Evolutionary conservation across 2,888 invertebrate species (phyloP), one percentile per base, ranked within the genome.

Genomic region (Sipha maydis): DNA sequence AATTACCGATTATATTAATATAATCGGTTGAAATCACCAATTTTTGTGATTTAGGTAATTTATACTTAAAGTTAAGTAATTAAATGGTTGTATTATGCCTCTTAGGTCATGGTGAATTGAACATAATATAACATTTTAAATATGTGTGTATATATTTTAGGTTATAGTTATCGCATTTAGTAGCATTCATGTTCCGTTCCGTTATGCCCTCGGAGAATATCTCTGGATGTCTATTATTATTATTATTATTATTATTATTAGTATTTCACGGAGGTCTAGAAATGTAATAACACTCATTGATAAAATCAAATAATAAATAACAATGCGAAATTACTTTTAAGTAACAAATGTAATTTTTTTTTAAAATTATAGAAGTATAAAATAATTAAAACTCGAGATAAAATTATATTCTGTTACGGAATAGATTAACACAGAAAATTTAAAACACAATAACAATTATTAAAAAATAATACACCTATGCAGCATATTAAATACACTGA

Each of bases 191-290:
- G 77, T 67, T 77, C 77, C 48, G 77, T 76, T 67, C 77, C 75
- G 85, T 85, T 85, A 77, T 85, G 85, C 85, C 85, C 85, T 85
- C 77, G 85, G 77, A 85, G 85, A 82, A 48, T 67, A 85, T 31
- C 28, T 84, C 56, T 76, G 61, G 84, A 84, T 3, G n/a, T 61
- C 34, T 75, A 76, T 76, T 61, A 76, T 84, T 75, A 75, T 75
- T 75, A 48, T 34, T 73, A 83, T 73, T 73, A n/a, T 76, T 41
- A 67, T 67, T 69, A 82, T 41, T 21, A 61, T 61, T 61, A 25
- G 17, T 75, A 48, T 48, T 48, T 1, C 41, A 77, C 61, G 38
- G 61, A 21, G 56, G 38, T 84, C 67, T 67, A 85, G 41, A 85
- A 67, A 67, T 67, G 31, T 14, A 77, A 31, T 31, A 67, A 77